These are phyloP conservation scores for Dryomyza anilis DNA, from an alignment of 2,888 invertebrate genomes.

Conservation along the genomic window DNA sequence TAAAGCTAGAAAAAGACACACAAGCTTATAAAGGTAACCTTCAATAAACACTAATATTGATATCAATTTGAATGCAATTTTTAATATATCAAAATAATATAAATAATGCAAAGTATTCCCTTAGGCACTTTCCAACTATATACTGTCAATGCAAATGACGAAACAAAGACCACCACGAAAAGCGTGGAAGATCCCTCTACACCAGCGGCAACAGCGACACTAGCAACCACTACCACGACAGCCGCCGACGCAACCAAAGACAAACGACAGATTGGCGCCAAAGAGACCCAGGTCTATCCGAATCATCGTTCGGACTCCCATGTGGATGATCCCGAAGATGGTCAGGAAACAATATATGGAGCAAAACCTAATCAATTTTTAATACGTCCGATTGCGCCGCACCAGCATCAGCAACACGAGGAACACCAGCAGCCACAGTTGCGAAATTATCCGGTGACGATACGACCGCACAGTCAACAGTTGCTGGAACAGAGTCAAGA, in stretches of 20 bases:
- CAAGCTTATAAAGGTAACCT: too few species aligned
- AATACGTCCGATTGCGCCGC: constrained; percentile 56
- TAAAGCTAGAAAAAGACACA: too few species aligned
- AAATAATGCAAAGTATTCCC: constrained; percentile 1
- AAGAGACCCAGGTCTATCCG: constrained; percentile 53
- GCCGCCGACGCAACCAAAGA: constrained; percentile 49
- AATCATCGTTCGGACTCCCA: constrained; percentile 51
- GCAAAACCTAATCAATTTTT: constrained; percentile 56
- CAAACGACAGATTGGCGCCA: constrained; percentile 55
- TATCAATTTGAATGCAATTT: background rate
- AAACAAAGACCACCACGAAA: constrained; percentile 40
- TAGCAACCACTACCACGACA: constrained; percentile 25
- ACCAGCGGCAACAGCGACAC: constrained; percentile 23
- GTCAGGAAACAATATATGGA: constrained; percentile 58
- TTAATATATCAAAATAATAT: background rate
- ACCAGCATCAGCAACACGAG: constrained; percentile 52
- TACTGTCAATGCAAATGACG: constrained; percentile 32
- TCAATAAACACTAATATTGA: too few species aligned
- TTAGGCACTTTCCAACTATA: constrained; percentile 35
- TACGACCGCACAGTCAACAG: constrained; percentile 54
- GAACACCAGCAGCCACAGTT: constrained; percentile 54
- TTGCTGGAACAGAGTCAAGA: constrained; percentile 58
- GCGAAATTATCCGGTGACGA: constrained; percentile 53
- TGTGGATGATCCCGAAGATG: constrained; percentile 55
- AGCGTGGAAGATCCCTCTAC: constrained; percentile 33